phyloP scores from a whole-genome alignment of 2,797 vertebrate species.

The Rhincodon typus region DNA sequence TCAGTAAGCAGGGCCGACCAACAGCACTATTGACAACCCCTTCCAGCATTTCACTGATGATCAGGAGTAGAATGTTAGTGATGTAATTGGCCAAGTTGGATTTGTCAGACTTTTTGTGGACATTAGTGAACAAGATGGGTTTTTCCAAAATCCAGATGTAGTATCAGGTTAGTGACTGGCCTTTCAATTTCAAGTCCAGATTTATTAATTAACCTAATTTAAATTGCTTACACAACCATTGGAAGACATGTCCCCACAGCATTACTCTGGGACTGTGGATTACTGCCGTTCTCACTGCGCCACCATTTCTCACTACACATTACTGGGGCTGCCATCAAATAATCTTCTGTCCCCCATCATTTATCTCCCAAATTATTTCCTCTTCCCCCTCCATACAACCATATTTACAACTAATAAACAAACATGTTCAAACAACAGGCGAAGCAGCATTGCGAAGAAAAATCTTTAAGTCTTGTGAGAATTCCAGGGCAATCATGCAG shows the following conservation, averaged over 20 bases:
- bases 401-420: background rate
- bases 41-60: no score
- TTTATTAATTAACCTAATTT: no score
- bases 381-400: background rate
- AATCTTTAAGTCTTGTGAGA: background rate
- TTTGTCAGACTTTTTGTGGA: no score
- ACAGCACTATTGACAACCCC: no score
- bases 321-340: background rate
- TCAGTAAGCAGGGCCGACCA: no score
- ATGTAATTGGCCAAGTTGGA: no score
- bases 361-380: background rate
- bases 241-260: background rate
- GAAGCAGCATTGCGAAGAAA: background rate
- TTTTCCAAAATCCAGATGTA: no score
- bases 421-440: background rate
- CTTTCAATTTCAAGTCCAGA: no score
- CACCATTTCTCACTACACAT: background rate
- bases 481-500: background rate
- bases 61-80: no score
- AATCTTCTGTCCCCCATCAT: background rate
- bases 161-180: no score
- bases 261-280: background rate
- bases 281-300: background rate
- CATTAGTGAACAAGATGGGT: no score
- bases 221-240: background rate